Percentiles rank a stretch among this genome's conserved stretches.
Conservation (phyloP, 2,888 invertebrate genomes). For the Poecilus cupreus region DNA sequence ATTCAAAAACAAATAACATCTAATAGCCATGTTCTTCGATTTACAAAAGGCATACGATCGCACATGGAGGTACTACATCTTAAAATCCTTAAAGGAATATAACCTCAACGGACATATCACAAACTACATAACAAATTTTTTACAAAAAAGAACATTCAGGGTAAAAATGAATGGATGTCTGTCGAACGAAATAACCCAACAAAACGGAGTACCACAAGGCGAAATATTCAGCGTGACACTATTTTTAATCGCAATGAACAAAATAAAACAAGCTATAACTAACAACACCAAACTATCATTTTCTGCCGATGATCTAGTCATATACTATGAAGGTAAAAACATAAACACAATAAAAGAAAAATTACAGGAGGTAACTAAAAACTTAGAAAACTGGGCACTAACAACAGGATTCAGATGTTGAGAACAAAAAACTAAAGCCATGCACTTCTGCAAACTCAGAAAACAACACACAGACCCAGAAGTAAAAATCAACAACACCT, state of each 20-base stretch:
- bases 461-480: background rate
- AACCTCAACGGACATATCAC: background rate
- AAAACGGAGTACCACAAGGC: conserved; percentile 15
- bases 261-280: background rate
- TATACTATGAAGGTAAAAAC: too few species aligned
- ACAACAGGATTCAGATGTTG: background rate
- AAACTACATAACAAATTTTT: background rate
- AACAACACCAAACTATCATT: background rate
- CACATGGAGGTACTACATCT: background rate
- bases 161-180: background rate
- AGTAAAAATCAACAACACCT: background rate
- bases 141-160: background rate
- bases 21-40: background rate
- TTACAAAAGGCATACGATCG: background rate
- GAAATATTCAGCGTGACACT: conserved; percentile 55
- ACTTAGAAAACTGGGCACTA: background rate
- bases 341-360: too few species aligned
- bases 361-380: too few species aligned
- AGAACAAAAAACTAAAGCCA: too few species aligned
- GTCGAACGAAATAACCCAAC: background rate
- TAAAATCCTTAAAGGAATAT: conserved; percentile 17
- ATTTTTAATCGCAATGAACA: conserved; percentile 60
- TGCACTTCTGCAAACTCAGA: background rate
- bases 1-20: background rate
- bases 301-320: too few species aligned